Conservation (phyloP, 2,888 invertebrate genomes). For the Cerceris rybyensis region DNA sequence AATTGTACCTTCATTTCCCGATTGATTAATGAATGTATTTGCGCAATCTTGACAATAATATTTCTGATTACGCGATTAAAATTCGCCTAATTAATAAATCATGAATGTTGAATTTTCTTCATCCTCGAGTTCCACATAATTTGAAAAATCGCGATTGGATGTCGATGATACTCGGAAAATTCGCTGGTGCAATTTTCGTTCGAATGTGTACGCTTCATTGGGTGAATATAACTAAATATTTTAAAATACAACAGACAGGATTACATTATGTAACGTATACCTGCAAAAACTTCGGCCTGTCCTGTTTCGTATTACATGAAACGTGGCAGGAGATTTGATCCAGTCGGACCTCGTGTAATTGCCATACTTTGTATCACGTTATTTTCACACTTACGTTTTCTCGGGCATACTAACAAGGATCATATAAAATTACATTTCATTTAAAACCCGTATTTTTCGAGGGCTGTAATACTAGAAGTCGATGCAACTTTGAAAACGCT, state of each 20-base stretch:
- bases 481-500: not conserved
- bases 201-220: too few species aligned
- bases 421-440: constrained; percentile 27
- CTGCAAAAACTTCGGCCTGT: constrained; percentile 26
- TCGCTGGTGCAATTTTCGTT: not conserved
- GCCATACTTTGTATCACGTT: constrained; percentile 52
- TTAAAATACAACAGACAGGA: constrained; percentile 5
- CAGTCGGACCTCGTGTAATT: constrained; percentile 44
- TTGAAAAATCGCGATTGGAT: too few species aligned
- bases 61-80: constrained; percentile 17
- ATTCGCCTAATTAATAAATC: not conserved
- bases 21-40: constrained; percentile 1
- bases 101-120: too few species aligned
- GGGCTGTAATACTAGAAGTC: not conserved
- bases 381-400: constrained; percentile 27
- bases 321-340: constrained; percentile 43
- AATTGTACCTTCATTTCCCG: not conserved
- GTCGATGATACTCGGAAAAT: too few species aligned
- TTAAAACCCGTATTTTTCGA: constrained; percentile 21
- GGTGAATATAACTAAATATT: not conserved
- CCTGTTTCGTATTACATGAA: constrained; percentile 47
- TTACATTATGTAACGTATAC: constrained; percentile 33
- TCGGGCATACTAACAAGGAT: constrained; percentile 30
- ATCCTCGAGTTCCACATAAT: too few species aligned
- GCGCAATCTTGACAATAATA: not conserved